Conservation (phyloP, 2,888 invertebrate species). For the Amitus sp. region DNA sequence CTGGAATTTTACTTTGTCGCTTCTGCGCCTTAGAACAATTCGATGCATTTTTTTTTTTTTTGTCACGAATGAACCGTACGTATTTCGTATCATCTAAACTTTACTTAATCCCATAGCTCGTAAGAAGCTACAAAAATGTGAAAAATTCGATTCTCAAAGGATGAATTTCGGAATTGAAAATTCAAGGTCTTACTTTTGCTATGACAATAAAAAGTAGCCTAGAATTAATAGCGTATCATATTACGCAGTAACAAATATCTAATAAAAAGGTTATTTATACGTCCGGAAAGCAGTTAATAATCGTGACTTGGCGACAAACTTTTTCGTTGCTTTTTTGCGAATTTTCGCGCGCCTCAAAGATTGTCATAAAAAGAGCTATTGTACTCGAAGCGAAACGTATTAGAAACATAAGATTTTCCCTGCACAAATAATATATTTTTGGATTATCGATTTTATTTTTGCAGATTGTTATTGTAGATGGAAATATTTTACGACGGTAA, state of each 20-base stretch:
- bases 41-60: too few relatives aligned
- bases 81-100: too few relatives aligned
- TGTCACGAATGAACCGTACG: too few relatives aligned
- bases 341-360: too few relatives aligned
- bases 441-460: slow-evolving; percentile 5
- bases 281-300: neutral
- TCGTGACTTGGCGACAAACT: neutral
- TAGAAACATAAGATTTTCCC: neutral
- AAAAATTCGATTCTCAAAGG: too few relatives aligned
- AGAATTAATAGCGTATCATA: neutral
- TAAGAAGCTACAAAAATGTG: too few relatives aligned
- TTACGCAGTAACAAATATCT: neutral
- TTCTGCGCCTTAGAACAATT: too few relatives aligned
- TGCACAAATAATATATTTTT: slow-evolving; percentile 6
- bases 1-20: too few relatives aligned
- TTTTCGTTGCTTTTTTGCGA: neutral
- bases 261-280: slow-evolving; percentile 3
- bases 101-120: too few relatives aligned
- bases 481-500: slow-evolving; percentile 6
- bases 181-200: too few relatives aligned
- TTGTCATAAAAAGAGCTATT: neutral
- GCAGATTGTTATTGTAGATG: slow-evolving; percentile 3
- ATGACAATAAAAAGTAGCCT: neutral
- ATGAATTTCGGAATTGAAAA: too few relatives aligned
- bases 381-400: neutral